A percentile compares a stretch with the other conserved stretches of the same genome.
Conservation (phyloP, 2,888 invertebrate species). For the Trypoxylon attenuatum region DNA sequence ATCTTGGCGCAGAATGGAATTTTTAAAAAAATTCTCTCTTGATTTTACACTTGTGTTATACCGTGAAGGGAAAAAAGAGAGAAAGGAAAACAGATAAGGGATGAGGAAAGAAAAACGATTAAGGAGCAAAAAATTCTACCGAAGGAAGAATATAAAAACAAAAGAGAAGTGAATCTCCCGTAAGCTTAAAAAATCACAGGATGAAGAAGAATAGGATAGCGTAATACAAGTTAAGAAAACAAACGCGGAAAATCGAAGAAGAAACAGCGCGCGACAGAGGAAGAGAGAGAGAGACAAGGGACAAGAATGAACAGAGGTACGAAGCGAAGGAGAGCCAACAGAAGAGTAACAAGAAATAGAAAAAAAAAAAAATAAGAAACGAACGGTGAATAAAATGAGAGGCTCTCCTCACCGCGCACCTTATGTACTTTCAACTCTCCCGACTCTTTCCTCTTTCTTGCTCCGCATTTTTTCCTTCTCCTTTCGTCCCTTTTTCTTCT, state of each 20-base stretch:
- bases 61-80: too few species aligned
- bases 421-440: neutral
- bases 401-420: constrained; percentile 39
- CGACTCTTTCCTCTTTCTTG: constrained; percentile 19
- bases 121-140: neutral
- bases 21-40: too few species aligned
- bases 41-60: too few species aligned
- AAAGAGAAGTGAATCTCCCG: neutral
- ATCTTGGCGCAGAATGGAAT: too few species aligned
- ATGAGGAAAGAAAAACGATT: neutral
- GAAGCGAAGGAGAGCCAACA: constrained; percentile 36
- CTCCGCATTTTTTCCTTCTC: constrained; percentile 19
- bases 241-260: too few species aligned
- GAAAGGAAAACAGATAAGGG: too few species aligned
- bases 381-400: constrained; percentile 58
- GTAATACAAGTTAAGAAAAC: too few species aligned
- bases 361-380: constrained; percentile 34
- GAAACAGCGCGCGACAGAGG: too few species aligned
- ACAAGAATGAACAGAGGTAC: constrained; percentile 54
- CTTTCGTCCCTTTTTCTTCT: constrained; percentile 34
- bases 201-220: neutral
- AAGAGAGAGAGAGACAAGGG: too few species aligned
- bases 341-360: constrained; percentile 15
- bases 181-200: neutral
- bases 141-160: neutral